A percentile compares a stretch with the other conserved stretches of the same genome.
Conservation (phyloP, 2,888 invertebrate species). For the Octodonta nipae region DNA sequence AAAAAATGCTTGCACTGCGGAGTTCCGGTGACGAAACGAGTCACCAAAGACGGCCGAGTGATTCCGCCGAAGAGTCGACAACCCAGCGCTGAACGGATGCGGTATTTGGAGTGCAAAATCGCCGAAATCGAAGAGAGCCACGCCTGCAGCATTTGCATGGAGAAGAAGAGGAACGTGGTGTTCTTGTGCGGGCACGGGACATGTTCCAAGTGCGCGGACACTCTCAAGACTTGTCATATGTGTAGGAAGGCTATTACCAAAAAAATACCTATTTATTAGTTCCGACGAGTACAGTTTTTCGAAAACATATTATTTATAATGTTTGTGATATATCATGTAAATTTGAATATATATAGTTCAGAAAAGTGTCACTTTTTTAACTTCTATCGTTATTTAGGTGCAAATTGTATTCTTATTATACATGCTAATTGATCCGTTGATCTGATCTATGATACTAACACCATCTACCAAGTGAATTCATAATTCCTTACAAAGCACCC, state of each 20-base stretch:
- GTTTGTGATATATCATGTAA: too few species aligned
- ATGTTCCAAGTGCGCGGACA: slow-evolving; percentile 68
- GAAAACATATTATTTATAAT: too few species aligned
- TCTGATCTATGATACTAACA: too few species aligned
- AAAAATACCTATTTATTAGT: slow-evolving; percentile 47
- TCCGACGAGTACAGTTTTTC: too few species aligned
- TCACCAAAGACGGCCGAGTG: slow-evolving; percentile 41
- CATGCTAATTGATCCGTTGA: too few species aligned
- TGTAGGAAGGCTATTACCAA: slow-evolving; percentile 63
- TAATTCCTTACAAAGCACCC: too few species aligned
- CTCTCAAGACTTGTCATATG: slow-evolving; percentile 76
- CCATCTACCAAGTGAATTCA: too few species aligned
- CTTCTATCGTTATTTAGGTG: too few species aligned
- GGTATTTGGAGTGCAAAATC: slow-evolving; percentile 62
- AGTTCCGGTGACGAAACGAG: slow-evolving; percentile 42
- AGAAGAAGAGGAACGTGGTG: slow-evolving; percentile 63
- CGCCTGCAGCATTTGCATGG: slow-evolving; percentile 80
- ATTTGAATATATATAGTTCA: too few species aligned
- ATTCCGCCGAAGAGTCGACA: slow-evolving; percentile 40
- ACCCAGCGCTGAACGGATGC: slow-evolving; percentile 51
- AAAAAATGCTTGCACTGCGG: slow-evolving; percentile 63
- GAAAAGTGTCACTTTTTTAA: too few species aligned
- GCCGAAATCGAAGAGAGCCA: slow-evolving; percentile 78
- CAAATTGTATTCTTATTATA: too few species aligned
- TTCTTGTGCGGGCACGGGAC: slow-evolving; percentile 83